Evolutionary conservation across 1,140 invertebrate species (phyloP).

Genomic region (Papilio glaucus): DNA sequence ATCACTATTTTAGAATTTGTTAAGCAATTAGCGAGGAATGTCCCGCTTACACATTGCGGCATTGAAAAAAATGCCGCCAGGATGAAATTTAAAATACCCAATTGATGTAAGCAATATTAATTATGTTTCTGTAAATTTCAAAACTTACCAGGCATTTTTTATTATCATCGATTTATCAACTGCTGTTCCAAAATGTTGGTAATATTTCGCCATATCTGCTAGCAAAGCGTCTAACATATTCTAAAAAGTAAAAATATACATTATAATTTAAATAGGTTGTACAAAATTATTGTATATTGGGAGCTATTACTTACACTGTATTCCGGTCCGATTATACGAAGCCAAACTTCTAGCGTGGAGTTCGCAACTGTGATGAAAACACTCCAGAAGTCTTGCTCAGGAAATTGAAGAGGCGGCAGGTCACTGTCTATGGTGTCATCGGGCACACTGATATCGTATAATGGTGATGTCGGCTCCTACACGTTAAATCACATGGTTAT

Average conservation of each 20-base stretch:
- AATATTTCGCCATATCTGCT: constrained; percentile 84
- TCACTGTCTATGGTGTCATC: constrained; percentile 70
- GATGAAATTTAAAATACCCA: not conserved
- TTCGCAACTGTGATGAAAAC: constrained; percentile 83
- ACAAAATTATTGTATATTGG: not conserved
- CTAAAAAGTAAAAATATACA: constrained; percentile 69
- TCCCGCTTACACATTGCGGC: too few species aligned
- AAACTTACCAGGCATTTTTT: constrained; percentile 73
- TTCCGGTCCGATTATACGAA: constrained; percentile 81
- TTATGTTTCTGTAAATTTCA: too few species aligned
- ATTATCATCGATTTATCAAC: constrained; percentile 74
- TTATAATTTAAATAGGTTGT: constrained; percentile 7
- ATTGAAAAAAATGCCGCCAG: too few species aligned
- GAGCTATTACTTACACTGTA: constrained; percentile 81
- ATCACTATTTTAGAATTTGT: too few species aligned
- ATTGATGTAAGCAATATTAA: too few species aligned
- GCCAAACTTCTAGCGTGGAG: constrained; percentile 83
- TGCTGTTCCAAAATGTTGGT: constrained; percentile 65
- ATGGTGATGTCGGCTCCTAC: constrained; percentile 49
- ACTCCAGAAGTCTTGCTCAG: constrained; percentile 81
- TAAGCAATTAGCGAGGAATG: too few species aligned
- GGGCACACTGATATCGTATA: constrained; percentile 43
- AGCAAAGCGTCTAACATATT: constrained; percentile 82
- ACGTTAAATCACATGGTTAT: constrained; percentile 23
- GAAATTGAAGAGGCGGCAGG: constrained; percentile 78